phyloP scores from a whole-genome alignment of 2,113 vertebrate genomes.

The Turnix velox region DNA sequence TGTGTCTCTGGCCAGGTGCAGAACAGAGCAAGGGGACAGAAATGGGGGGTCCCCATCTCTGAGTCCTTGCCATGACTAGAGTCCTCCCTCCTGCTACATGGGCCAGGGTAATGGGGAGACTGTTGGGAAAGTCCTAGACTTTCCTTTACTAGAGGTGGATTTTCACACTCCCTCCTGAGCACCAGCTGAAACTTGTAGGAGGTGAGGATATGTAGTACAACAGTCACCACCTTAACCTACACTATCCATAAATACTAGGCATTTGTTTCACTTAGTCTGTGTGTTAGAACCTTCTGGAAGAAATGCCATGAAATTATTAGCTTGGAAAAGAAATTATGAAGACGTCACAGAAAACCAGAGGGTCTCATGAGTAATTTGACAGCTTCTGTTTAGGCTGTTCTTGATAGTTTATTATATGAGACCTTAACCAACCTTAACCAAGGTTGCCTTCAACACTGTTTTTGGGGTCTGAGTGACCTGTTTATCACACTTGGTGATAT shows the following conservation, averaged over 20 bases:
- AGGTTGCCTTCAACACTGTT: background rate
- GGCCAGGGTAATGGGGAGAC: background rate
- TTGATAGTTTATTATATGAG: background rate
- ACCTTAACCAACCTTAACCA: background rate
- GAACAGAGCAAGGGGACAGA: background rate
- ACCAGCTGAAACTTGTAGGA: background rate
- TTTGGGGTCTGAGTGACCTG: accelerated
- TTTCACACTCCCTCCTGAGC: background rate
- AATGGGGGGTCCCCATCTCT: accelerated
- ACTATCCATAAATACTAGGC: accelerated
- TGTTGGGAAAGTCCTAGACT: background rate
- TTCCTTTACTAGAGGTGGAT: background rate
- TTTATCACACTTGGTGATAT: background rate
- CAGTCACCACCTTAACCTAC: background rate
- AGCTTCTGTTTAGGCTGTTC: background rate
- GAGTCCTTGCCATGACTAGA: background rate
- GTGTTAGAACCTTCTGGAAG: background rate
- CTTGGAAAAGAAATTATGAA: background rate
- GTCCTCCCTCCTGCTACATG: background rate
- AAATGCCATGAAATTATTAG: background rate
- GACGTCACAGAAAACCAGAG: background rate
- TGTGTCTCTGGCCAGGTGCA: background rate
- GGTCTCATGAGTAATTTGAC: background rate
- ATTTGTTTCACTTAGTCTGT: background rate
- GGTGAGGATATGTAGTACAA: background rate